Evolutionary conservation across 64 coral and sea anemone genomes (phyloP).

Genomic region (Actinia equina): DNA sequence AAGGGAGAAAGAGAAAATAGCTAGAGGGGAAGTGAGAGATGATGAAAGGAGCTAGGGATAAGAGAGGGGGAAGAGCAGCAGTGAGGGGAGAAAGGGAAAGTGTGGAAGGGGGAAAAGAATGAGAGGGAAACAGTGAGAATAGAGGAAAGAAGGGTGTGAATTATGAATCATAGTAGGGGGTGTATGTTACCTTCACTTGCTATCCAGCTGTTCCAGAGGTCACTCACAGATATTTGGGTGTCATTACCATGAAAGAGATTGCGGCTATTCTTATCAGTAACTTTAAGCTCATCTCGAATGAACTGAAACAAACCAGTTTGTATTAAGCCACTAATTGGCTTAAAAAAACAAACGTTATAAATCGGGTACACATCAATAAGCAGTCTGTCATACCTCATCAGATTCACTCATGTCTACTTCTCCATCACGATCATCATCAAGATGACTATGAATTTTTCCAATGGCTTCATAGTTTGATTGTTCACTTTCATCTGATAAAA

Average conservation of each 20-base stretch:
- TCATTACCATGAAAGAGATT: constrained; percentile 91
- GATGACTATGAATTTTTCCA: constrained; percentile 75
- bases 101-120: too few species aligned
- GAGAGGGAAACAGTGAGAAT: too few species aligned
- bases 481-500: constrained; percentile 55
- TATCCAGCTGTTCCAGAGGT: constrained; percentile 87
- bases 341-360: too few species aligned
- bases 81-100: background rate
- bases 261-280: constrained; percentile 82
- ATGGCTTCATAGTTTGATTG: constrained; percentile 85
- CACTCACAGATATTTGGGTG: constrained; percentile 76
- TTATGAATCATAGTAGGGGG: too few species aligned
- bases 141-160: too few species aligned
- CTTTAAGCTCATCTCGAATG: constrained; percentile 79
- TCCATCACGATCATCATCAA: constrained; percentile 95
- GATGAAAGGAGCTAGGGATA: too few species aligned
- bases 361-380: too few species aligned
- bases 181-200: constrained; percentile 78
- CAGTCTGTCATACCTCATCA: constrained; percentile 55
- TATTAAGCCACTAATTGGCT: too few species aligned
- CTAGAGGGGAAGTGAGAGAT: too few species aligned
- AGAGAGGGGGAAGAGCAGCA: too few species aligned
- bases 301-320: constrained; percentile 53
- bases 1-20: too few species aligned
- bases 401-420: constrained; percentile 95